These are phyloP conservation scores for Ganaspis brasiliensis DNA, from an alignment of 2,888 invertebrate species.

Conservation along the genomic window DNA sequence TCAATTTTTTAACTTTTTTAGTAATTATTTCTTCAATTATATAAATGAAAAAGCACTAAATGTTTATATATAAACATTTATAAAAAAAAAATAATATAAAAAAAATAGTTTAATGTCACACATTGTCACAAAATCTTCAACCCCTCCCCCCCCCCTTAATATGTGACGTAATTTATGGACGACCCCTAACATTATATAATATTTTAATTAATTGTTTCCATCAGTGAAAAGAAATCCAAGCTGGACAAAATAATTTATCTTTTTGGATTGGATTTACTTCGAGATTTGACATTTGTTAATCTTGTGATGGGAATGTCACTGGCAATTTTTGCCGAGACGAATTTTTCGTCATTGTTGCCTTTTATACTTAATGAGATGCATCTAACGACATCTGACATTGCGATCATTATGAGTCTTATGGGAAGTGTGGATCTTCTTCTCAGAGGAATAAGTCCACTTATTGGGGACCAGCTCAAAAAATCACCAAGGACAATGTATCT, in stretches of 20 bases:
- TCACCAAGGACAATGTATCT: slow-evolving; percentile 86
- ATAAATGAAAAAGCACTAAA: no score
- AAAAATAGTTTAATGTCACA: no score
- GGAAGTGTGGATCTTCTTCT: slow-evolving; percentile 83
- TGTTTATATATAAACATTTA: no score
- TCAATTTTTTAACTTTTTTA: no score
- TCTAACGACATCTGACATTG: slow-evolving; percentile 83
- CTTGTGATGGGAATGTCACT: slow-evolving; percentile 86
- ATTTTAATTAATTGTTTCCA: background rate
- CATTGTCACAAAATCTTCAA: no score
- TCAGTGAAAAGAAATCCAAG: background rate
- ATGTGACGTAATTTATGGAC: no score
- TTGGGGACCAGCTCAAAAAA: slow-evolving; percentile 85
- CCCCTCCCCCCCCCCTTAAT: no score
- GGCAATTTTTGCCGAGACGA: slow-evolving; percentile 86
- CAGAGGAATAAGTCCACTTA: slow-evolving; percentile 85
- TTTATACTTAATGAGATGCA: slow-evolving; percentile 86
- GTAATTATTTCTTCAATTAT: no score
- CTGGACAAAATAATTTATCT: slow-evolving; percentile 80
- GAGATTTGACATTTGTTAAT: slow-evolving; percentile 86
- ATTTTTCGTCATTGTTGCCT: slow-evolving; percentile 86
- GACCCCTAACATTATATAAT: no score
- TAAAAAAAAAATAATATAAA: no score
- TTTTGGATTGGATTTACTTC: slow-evolving; percentile 86
- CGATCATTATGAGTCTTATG: slow-evolving; percentile 84